Conservation (phyloP, 1,140 invertebrate species). For the Drosophila yakuba region DNA sequence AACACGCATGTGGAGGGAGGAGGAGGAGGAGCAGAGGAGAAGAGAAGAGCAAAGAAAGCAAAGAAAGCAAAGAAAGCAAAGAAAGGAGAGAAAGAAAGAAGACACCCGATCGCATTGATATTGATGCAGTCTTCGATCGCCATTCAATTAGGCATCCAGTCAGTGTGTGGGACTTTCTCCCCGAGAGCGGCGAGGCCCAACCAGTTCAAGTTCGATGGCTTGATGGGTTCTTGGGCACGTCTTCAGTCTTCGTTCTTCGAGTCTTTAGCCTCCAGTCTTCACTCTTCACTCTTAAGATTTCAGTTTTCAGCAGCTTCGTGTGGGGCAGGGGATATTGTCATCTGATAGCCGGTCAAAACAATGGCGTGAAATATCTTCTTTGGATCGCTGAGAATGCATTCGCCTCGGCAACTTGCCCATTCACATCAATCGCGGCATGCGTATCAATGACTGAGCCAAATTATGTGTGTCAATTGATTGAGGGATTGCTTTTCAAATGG, state of each 20-base stretch:
- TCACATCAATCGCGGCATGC: constrained; percentile 8
- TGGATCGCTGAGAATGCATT: constrained; percentile 18
- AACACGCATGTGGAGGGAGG: not conserved
- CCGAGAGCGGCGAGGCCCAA: not conserved
- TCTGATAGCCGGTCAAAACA: constrained; percentile 16
- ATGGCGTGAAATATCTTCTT: constrained; percentile 19
- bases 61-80: constrained; percentile 6
- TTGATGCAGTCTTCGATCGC: constrained; percentile 16
- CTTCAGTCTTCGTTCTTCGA: not conserved
- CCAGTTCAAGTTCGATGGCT: constrained; percentile 49
- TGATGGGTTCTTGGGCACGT: constrained; percentile 13
- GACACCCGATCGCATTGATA: constrained; percentile 56
- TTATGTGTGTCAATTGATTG: constrained; percentile 1
- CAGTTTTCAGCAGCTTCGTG: constrained; percentile 11
- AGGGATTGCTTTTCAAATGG: not conserved
- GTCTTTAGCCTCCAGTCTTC: not conserved
- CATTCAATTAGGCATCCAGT: constrained; percentile 27
- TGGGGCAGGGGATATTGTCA: constrained; percentile 14
- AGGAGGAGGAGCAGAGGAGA: constrained; percentile 2
- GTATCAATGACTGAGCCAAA: constrained; percentile 13
- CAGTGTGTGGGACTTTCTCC: constrained; percentile 49
- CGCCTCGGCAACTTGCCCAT: constrained; percentile 17
- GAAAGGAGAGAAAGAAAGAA: constrained; percentile 16
- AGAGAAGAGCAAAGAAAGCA: constrained; percentile 8
- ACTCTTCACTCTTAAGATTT: not conserved